A percentile compares a stretch with the other conserved stretches of the same genome.
Evolutionary conservation across 1,140 invertebrate genomes (phyloP).

Genomic region (Sycophila sp.): DNA sequence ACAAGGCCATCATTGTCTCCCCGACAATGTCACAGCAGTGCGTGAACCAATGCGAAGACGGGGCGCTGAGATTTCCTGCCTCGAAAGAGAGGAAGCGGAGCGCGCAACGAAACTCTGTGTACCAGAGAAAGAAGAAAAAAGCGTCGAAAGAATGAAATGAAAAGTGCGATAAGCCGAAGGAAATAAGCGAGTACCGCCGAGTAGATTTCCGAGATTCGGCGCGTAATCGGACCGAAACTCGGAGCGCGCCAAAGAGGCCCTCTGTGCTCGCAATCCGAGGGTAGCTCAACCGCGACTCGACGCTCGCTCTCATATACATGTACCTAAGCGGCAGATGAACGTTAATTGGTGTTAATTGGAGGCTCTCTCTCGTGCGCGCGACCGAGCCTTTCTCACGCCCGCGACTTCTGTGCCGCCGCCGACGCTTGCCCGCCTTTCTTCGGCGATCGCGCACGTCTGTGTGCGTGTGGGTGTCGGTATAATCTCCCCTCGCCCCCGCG

Average conservation of each 20-base stretch:
- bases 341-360: slow-evolving; percentile 62
- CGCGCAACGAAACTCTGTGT: not conserved
- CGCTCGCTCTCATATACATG: not conserved
- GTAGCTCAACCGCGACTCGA: not conserved
- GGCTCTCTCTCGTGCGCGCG: slow-evolving; percentile 33
- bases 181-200: not conserved
- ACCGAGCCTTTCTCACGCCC: slow-evolving; percentile 56
- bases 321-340: slow-evolving; percentile 55
- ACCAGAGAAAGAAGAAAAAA: not conserved
- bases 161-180: not conserved
- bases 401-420: slow-evolving; percentile 44
- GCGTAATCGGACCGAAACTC: slow-evolving; percentile 26
- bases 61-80: not conserved
- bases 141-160: not conserved
- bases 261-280: slow-evolving; percentile 13
- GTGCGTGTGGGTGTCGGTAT: no score
- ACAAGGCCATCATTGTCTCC: slow-evolving; percentile 32
- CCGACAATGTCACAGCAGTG: slow-evolving; percentile 19
- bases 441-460: not conserved
- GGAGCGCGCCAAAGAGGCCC: slow-evolving; percentile 32
- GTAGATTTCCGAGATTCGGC: not conserved
- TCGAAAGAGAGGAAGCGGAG: not conserved
- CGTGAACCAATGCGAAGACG: not conserved
- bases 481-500: not conserved
- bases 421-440: not conserved